Base-by-base conservation (phyloP, 2,888 invertebrate species). In the Tridacna crocea region DNA sequence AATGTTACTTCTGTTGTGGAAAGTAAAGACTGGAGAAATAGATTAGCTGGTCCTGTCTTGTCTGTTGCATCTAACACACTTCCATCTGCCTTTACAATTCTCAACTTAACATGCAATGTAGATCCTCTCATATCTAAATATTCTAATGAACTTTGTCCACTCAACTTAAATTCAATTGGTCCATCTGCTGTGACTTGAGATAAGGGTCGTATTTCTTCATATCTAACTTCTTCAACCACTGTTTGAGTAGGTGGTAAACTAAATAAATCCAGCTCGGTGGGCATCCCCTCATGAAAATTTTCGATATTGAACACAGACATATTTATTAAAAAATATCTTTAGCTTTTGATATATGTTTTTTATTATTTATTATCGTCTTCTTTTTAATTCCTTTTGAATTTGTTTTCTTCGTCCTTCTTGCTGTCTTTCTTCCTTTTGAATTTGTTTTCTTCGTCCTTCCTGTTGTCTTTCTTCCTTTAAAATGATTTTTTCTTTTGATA, bases 1-100 rank as follows among this genome's bases (percentile, higher is more conserved):
- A 80, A 47, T 47, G 72, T 75, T 19, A 80, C 75, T 61, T 80
- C 80, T n/a, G 63, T 72, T 19, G 80, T 51, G 26, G 80, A 75
- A 24, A 75, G 75, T 46, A 80, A 55, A 8, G 70, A 24, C 48
- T 70, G 72, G 17, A 75, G 51, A 68, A 80, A 80, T 36, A 75
- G 19, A 47, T 80, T 80, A 13, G 58, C 70, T 17, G 80, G 80
- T 24, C 75, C 47, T 79, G 51, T 24, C 55, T 76, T 76, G 26
- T 74, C 74, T n/a, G 26, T 46, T 15, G 74, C 61, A 19, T 26
- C 24, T 22, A 74, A 17, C 12, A n/a, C 17, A 11, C 51, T 58
- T 27, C 72, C 76, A 61, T 72, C 73, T 27, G 72, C 66, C 22
- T 77, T 63, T 48, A 65, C 27, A 22, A 80, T 72, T 60, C 72